These are phyloP conservation scores for Drosophila lowei DNA, from an alignment of 1,140 invertebrate genomes.

Conservation along the genomic window DNA sequence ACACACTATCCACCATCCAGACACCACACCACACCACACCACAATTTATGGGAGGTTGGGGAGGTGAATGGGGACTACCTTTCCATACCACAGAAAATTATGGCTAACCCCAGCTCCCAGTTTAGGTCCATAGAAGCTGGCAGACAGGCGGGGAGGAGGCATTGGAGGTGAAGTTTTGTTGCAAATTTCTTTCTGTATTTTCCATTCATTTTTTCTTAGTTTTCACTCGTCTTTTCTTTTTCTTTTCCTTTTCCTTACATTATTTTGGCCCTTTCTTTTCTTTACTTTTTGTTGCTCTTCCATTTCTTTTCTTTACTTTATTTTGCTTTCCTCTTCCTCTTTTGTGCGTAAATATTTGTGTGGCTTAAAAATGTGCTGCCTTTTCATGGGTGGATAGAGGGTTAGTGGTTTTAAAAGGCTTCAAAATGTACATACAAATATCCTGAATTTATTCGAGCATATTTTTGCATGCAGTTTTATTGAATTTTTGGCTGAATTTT, in stretches of 20 bases:
- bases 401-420: conserved; percentile 12
- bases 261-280: not conserved
- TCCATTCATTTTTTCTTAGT: conserved; percentile 11
- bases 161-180: conserved; percentile 20
- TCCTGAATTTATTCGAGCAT: not conserved
- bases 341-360: conserved; percentile 43
- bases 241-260: conserved; percentile 8
- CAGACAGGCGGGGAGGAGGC: not conserved
- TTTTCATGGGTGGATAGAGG: conserved; percentile 9
- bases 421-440: no score
- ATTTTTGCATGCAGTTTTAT: not conserved
- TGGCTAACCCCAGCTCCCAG: conserved; percentile 21
- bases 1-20: conserved; percentile 1
- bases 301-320: not conserved
- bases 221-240: conserved; percentile 38
- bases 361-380: conserved; percentile 43
- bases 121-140: conserved; percentile 4
- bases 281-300: not conserved
- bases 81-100: conserved; percentile 10
- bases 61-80: not conserved
- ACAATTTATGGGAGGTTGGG: conserved; percentile 8
- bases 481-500: not conserved
- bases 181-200: conserved; percentile 18
- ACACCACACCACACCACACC: not conserved
- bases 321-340: conserved; percentile 2